Conservation (phyloP, 1,140 invertebrate genomes). For the Diachasmimorpha longicaudata region DNA sequence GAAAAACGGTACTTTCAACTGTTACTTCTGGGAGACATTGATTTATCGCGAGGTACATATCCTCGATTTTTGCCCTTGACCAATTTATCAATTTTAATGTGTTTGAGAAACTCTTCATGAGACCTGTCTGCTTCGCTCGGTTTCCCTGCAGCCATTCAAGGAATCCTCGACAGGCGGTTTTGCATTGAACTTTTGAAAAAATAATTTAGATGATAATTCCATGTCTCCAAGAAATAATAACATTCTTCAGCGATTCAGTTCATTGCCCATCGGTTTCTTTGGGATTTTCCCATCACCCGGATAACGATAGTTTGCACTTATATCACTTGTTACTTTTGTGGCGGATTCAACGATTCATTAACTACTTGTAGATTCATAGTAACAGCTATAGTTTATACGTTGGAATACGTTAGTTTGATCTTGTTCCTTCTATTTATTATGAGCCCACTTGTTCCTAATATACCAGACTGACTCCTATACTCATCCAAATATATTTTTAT, state of each 20-base stretch:
- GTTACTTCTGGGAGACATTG: background rate
- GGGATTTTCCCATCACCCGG: background rate
- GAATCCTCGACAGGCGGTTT: conserved; percentile 54
- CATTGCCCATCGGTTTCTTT: background rate
- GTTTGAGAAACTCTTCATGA: conserved; percentile 46
- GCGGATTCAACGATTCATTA: background rate
- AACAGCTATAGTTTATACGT: background rate
- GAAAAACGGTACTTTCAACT: background rate
- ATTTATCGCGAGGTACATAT: background rate
- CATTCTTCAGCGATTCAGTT: background rate
- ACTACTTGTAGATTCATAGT: background rate
- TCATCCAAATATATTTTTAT: background rate
- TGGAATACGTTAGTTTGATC: background rate
- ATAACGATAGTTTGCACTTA: background rate
- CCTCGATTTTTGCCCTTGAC: background rate
- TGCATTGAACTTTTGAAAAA: conserved; percentile 1
- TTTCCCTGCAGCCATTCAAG: conserved; percentile 63
- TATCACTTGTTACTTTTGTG: background rate
- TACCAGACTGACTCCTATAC: background rate
- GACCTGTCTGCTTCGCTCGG: conserved; percentile 45
- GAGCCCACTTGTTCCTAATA: background rate
- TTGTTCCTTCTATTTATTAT: background rate
- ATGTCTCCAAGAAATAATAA: background rate
- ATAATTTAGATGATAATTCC: background rate
- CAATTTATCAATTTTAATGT: background rate